Conservation (phyloP, 2,888 invertebrate genomes). For the Venusia cambrica region DNA sequence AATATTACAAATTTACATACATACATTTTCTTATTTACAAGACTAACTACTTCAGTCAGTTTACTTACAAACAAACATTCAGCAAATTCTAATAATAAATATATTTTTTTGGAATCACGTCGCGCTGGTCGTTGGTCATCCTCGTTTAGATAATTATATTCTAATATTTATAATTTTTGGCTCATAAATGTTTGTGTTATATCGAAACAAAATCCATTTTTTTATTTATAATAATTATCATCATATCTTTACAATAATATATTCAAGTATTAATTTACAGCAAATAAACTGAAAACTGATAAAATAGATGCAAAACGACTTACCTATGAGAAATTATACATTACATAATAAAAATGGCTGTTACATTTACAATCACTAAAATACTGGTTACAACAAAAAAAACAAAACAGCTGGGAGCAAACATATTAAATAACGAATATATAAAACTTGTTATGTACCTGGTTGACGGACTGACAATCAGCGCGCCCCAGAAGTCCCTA, state of each 20-base stretch:
- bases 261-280: slow-evolving; percentile 16
- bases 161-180: slow-evolving; percentile 2
- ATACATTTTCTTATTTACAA: slow-evolving; percentile 33
- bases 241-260: no score
- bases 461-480: no score
- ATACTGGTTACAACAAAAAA: slow-evolving; percentile 14
- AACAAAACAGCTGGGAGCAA: no score
- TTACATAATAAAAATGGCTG: no score
- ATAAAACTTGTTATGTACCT: no score
- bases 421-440: no score
- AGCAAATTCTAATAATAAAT: slow-evolving; percentile 12
- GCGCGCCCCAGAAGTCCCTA: no score
- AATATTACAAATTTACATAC: slow-evolving; percentile 15
- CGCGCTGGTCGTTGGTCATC: background rate
- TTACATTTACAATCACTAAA: slow-evolving; percentile 6
- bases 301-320: slow-evolving; percentile 5
- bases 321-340: no score
- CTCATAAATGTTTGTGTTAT: background rate
- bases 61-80: slow-evolving; percentile 8
- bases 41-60: slow-evolving; percentile 44
- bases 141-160: background rate
- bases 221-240: no score
- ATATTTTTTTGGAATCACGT: slow-evolving; percentile 4
- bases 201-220: no score
- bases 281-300: slow-evolving; percentile 25